Evolutionary conservation across 2,797 vertebrate species (phyloP).

Genomic region (Syndactyla subalaris): DNA sequence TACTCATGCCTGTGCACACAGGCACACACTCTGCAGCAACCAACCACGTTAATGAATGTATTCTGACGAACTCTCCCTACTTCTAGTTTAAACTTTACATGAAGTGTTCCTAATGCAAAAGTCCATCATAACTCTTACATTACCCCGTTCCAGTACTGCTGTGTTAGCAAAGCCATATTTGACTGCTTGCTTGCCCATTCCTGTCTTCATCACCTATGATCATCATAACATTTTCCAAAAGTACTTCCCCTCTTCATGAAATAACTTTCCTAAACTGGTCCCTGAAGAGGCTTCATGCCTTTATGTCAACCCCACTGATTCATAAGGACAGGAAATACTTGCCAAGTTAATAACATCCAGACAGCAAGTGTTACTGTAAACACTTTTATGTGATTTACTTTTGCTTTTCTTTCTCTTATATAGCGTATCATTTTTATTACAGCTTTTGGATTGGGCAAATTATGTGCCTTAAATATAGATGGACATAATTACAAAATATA

Average conservation of each 20-base stretch:
- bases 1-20: accelerated
- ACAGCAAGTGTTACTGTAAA: background rate
- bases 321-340: background rate
- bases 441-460: background rate
- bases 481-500: background rate
- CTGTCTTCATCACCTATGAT: background rate
- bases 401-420: background rate
- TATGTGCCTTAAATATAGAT: background rate
- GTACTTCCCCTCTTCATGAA: background rate
- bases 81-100: background rate
- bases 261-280: background rate
- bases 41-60: background rate
- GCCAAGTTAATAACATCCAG: background rate
- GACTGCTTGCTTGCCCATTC: background rate
- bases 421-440: background rate
- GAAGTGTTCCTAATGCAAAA: background rate
- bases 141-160: background rate
- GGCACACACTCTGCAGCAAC: background rate
- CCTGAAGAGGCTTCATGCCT: background rate
- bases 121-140: background rate
- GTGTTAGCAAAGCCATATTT: background rate
- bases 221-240: background rate
- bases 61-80: background rate
- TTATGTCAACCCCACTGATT: background rate
- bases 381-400: background rate